These are phyloP conservation scores for Sparus aurata DNA, from an alignment of 2,797 vertebrate genomes.

Conservation along the genomic window DNA sequence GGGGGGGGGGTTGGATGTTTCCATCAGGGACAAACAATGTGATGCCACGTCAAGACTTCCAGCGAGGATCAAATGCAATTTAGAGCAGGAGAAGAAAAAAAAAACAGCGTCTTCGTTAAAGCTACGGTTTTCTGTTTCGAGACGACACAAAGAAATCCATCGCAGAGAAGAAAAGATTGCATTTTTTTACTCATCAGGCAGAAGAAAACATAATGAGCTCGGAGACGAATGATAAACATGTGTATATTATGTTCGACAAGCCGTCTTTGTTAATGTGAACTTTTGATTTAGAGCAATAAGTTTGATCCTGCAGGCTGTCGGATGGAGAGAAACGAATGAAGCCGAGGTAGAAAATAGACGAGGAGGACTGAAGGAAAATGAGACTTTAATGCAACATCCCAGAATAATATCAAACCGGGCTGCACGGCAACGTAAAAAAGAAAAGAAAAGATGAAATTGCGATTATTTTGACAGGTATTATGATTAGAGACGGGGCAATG, in stretches of 20 bases:
- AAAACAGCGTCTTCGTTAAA: not conserved
- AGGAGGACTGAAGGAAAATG: not conserved
- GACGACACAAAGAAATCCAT: not conserved
- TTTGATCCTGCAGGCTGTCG: constrained; percentile 21
- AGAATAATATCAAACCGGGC: no score
- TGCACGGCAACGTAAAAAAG: no score
- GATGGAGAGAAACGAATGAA: constrained; percentile 11
- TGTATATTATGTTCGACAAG: constrained; percentile 4
- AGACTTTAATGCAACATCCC: no score
- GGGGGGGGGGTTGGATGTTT: not conserved
- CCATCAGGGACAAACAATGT: not conserved
- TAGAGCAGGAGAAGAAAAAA: not conserved
- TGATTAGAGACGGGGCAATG: no score
- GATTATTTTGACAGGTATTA: no score
- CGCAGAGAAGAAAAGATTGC: not conserved
- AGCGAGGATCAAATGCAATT: not conserved
- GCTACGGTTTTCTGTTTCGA: not conserved
- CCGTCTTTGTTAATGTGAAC: constrained; percentile 19
- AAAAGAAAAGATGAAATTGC: no score
- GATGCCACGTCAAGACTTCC: not conserved
- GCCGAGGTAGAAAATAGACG: constrained; percentile 19
- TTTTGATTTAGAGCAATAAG: constrained; percentile 34
- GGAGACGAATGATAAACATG: not conserved
- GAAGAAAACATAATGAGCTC: constrained; percentile 7
- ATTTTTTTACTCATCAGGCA: not conserved